A percentile compares a stretch with the other conserved stretches of the same genome.
These are phyloP conservation scores for Tricholauxania praeusta DNA, from an alignment of 2,888 invertebrate genomes.

Conservation along the genomic window DNA sequence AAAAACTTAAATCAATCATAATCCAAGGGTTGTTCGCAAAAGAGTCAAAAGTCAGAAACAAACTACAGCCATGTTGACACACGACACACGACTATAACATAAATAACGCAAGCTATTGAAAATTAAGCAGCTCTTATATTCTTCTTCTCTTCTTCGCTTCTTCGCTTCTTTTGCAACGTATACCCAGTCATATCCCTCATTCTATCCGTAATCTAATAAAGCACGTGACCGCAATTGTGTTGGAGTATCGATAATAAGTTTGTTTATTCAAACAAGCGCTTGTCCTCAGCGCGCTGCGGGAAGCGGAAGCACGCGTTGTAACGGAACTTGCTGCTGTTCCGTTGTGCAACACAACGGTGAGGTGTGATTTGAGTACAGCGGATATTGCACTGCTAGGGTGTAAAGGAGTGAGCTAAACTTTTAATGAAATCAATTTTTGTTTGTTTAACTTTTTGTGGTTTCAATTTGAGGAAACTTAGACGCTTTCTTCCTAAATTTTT, in stretches of 20 bases:
- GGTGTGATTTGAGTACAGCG: neutral
- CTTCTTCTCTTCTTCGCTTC: slow-evolving; percentile 29
- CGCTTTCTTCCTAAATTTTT: neutral
- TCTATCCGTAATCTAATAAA: slow-evolving; percentile 47
- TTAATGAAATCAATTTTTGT: slow-evolving; percentile 41
- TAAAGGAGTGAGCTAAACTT: slow-evolving; percentile 27
- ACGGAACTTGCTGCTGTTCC: slow-evolving; percentile 42
- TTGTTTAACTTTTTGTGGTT: slow-evolving; percentile 19
- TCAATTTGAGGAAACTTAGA: slow-evolving; percentile 30
- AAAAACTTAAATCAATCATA: slow-evolving; percentile 61
- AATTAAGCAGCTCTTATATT: slow-evolving; percentile 49
- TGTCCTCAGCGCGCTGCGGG: slow-evolving; percentile 30
- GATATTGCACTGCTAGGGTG: slow-evolving; percentile 3
- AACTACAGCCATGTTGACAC: slow-evolving; percentile 44
- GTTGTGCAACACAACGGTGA: neutral
- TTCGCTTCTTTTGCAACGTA: slow-evolving; percentile 41
- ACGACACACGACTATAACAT: slow-evolving; percentile 48
- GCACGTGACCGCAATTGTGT: slow-evolving; percentile 67
- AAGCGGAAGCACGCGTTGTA: slow-evolving; percentile 48
- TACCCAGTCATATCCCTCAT: slow-evolving; percentile 26
- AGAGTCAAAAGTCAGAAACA: slow-evolving; percentile 58
- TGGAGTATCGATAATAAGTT: slow-evolving; percentile 66
- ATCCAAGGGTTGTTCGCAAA: slow-evolving; percentile 51
- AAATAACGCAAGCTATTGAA: slow-evolving; percentile 57
- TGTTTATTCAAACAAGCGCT: slow-evolving; percentile 56